Conservation (phyloP, 1,140 invertebrate species). For the Triops longicaudatus region DNA sequence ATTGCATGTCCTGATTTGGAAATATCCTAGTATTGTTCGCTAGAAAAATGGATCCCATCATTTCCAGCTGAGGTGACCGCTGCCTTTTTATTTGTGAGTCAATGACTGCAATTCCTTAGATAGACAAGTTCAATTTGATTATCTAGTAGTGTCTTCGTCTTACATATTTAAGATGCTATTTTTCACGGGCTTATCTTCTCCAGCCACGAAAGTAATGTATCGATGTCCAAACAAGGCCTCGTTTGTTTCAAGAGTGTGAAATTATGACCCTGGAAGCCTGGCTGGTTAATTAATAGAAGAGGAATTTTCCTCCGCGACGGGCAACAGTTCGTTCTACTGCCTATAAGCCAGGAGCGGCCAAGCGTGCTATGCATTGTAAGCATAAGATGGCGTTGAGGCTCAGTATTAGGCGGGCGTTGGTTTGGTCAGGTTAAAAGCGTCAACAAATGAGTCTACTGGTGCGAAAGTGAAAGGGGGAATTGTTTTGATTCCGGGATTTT, state of each 20-base stretch:
- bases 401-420: conserved; percentile 9
- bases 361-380: not conserved
- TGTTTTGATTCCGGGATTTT: not conserved
- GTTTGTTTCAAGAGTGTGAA: not conserved
- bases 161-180: no score
- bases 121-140: conserved; percentile 3
- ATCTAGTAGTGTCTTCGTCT: no score
- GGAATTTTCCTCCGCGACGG: not conserved
- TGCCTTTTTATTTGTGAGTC: not conserved
- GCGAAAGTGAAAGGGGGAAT: conserved; percentile 5
- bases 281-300: not conserved
- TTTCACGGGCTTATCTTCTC: not conserved
- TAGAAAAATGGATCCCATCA: not conserved
- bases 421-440: conserved; percentile 8
- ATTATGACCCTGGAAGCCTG: not conserved
- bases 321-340: not conserved
- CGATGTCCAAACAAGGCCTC: not conserved
- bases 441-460: not conserved
- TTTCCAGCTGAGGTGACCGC: conserved; percentile 10
- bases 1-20: not conserved
- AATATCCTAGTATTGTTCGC: not conserved
- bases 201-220: not conserved
- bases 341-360: not conserved
- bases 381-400: not conserved
- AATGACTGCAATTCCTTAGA: not conserved